phyloP scores from a whole-genome alignment of 2,797 vertebrate genomes.

The Nannoperca australis region DNA sequence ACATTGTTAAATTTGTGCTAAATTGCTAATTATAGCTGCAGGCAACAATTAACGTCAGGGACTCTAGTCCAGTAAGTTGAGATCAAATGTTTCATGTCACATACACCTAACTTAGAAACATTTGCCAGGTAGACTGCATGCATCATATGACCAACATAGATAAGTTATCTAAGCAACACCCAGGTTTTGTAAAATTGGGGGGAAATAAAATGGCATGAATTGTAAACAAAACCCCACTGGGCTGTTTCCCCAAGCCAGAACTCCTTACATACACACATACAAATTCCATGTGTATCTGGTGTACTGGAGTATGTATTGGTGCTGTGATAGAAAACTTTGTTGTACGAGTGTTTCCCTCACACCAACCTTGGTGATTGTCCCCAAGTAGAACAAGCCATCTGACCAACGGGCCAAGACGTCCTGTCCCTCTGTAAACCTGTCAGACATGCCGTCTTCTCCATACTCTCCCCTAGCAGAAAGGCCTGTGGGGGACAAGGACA shows the following conservation, averaged over 20 bases:
- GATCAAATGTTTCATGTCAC: background rate
- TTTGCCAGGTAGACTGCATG: background rate
- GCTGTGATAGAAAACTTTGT: background rate
- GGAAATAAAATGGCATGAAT: background rate
- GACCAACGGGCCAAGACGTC: slow-evolving; percentile 99
- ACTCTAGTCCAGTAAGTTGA: background rate
- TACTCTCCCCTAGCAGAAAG: slow-evolving; percentile 90
- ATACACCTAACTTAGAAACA: background rate
- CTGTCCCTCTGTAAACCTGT: slow-evolving; percentile 97
- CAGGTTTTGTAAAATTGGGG: background rate
- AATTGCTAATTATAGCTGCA: background rate
- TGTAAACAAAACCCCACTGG: background rate
- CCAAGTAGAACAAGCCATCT: slow-evolving; percentile 99
- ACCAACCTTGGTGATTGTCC: slow-evolving; percentile 96
- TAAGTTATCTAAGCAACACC: background rate
- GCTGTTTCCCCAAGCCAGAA: background rate
- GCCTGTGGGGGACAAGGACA: slow-evolving; percentile 88
- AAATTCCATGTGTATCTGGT: background rate
- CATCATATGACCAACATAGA: background rate
- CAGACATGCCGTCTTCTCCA: slow-evolving; percentile 89
- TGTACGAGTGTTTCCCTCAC: background rate
- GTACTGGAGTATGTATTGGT: background rate
- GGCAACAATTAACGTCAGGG: background rate
- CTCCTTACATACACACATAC: background rate
- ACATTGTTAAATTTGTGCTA: too few relatives aligned